Evolutionary conservation across 2,888 invertebrate genomes (phyloP).

Genomic region (Yponomeuta plumbellus): DNA sequence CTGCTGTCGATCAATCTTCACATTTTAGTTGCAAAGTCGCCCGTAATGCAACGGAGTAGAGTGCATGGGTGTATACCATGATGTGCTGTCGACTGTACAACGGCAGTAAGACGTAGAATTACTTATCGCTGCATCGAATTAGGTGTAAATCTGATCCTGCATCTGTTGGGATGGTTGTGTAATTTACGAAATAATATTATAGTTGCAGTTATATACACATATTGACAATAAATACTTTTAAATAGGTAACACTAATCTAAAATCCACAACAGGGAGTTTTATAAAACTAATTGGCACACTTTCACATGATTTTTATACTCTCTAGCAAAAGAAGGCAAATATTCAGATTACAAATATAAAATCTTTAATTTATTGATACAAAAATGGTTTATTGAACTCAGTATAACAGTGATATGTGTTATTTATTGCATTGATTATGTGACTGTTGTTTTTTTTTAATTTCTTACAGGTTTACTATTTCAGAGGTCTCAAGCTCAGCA

Average conservation of each 20-base stretch:
- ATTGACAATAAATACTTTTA: constrained; percentile 15
- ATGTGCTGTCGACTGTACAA: too few species aligned
- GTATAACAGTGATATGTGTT: constrained; percentile 57
- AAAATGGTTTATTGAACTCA: constrained; percentile 2
- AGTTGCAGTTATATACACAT: constrained; percentile 10
- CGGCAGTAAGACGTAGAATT: too few species aligned
- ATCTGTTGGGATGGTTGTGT: neutral
- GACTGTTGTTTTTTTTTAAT: constrained; percentile 5
- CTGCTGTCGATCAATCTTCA: too few species aligned
- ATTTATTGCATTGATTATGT: constrained; percentile 51
- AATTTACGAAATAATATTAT: neutral
- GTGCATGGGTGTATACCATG: too few species aligned
- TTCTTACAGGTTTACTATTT: neutral
- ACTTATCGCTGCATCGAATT: neutral
- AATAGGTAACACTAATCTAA: neutral
- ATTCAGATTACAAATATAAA: constrained; percentile 38
- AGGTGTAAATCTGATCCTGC: neutral
- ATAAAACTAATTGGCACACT: constrained; percentile 71
- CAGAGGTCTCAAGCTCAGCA: too few species aligned
- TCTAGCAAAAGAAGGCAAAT: constrained; percentile 70
- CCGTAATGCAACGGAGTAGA: too few species aligned
- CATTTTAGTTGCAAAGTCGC: too few species aligned
- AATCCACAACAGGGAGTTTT: constrained; percentile 28
- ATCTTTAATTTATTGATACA: constrained; percentile 6
- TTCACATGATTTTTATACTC: constrained; percentile 64